These are phyloP conservation scores for Tupaia chinensis DNA, from an alignment of 2,113 vertebrate genomes.

Conservation along the genomic window DNA sequence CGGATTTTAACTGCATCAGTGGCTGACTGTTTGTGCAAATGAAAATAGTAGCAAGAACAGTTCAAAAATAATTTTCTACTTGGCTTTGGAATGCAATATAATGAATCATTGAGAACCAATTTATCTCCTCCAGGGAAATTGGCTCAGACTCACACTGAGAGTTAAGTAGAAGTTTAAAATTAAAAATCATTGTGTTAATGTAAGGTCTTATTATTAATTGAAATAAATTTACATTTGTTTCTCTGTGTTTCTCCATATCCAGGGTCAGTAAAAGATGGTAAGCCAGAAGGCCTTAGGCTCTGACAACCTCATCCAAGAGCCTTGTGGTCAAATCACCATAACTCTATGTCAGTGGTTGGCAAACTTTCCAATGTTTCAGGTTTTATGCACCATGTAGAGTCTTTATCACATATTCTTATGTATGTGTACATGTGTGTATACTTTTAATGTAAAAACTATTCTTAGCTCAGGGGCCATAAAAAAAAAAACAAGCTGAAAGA, in stretches of 20 bases:
- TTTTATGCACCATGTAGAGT: background rate
- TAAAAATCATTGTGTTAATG: background rate
- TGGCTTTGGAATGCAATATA: background rate
- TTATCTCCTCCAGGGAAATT: background rate
- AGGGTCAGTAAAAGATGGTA: background rate
- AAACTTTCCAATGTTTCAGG: constrained; percentile 4
- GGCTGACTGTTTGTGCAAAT: background rate
- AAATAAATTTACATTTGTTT: background rate
- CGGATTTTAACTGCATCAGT: background rate
- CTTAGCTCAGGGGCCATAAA: background rate
- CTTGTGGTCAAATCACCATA: background rate
- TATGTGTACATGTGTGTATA: background rate
- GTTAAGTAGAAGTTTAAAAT: constrained; percentile 4
- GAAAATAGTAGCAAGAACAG: background rate
- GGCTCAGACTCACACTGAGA: background rate
- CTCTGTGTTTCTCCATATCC: background rate
- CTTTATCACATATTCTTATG: background rate
- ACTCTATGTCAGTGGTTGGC: background rate
- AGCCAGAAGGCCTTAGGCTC: background rate
- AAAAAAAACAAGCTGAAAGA: background rate
- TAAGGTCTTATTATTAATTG: background rate
- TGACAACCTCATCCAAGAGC: background rate
- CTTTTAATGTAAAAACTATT: background rate
- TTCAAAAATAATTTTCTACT: constrained; percentile 14
- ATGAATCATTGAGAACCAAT: background rate